A percentile compares a stretch with the other conserved stretches of the same genome.
Conservation (phyloP, 2,797 vertebrate species). For the Syngnathus acus region DNA sequence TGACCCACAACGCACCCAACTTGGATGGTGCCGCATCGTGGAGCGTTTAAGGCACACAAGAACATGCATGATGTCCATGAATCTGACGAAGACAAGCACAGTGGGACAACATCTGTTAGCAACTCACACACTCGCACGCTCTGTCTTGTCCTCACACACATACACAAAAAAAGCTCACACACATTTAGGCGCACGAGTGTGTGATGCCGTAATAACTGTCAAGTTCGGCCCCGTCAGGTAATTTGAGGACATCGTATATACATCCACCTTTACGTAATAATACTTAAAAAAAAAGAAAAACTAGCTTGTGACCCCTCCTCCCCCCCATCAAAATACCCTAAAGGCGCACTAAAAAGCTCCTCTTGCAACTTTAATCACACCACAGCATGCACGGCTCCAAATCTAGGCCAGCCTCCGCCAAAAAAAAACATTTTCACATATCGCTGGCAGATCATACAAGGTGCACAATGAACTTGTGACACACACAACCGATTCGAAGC, state of each 20-base stretch:
- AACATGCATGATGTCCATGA: conserved; percentile 42
- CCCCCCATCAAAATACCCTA: conserved; percentile 38
- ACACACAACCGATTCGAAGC: conserved; percentile 1
- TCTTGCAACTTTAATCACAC: conserved; percentile 63
- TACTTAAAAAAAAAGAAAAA: conserved; percentile 18
- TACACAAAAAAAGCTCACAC: background rate
- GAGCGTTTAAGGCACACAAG: conserved; percentile 13
- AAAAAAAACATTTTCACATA: conserved; percentile 6
- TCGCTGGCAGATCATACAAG: background rate
- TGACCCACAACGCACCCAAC: background rate
- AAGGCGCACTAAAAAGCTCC: conserved; percentile 46
- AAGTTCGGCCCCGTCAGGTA: conserved; percentile 24
- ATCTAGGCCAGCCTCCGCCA: conserved; percentile 47
- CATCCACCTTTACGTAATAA: background rate
- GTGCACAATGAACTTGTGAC: conserved; percentile 7
- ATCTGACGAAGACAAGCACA: conserved; percentile 50
- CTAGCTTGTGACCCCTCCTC: background rate
- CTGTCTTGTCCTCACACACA: conserved; percentile 9
- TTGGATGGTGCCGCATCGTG: background rate
- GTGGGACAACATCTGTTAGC: conserved; percentile 58
- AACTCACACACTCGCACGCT: conserved; percentile 23
- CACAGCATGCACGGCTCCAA: conserved; percentile 37
- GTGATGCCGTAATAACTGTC: conserved; percentile 39
- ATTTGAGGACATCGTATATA: background rate
- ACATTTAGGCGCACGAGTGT: conserved; percentile 16